These are phyloP conservation scores for Ovibos moschatus DNA, from an alignment of 2,113 vertebrate genomes.

Conservation along the genomic window DNA sequence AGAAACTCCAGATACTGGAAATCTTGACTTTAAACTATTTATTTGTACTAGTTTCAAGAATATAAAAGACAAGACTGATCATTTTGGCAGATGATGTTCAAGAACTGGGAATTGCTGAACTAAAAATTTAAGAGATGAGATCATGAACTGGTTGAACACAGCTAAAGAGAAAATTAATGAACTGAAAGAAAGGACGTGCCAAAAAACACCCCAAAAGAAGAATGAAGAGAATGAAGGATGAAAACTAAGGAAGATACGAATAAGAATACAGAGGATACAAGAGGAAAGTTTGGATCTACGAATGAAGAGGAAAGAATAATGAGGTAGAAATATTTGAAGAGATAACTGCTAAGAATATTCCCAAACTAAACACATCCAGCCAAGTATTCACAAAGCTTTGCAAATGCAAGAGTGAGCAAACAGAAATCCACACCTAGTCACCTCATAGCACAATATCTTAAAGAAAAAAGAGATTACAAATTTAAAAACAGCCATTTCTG, in stretches of 20 bases:
- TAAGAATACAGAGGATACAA: background rate
- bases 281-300: background rate
- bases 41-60: background rate
- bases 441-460: background rate
- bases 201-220: background rate
- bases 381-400: background rate
- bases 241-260: constrained; percentile 23
- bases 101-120: background rate
- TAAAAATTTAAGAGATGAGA: background rate
- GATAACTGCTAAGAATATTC: background rate
- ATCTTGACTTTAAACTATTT: background rate
- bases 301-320: background rate
- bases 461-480: background rate
- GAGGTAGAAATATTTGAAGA: background rate
- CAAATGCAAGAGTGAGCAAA: background rate
- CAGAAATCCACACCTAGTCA: background rate
- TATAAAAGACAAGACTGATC: background rate
- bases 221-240: background rate
- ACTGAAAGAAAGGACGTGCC: background rate
- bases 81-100: background rate
- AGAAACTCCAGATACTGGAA: background rate
- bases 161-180: background rate
- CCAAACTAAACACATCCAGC: background rate
- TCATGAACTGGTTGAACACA: background rate
- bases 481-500: background rate